A percentile compares a stretch with the other conserved stretches of the same genome.
phyloP scores from a whole-genome alignment of 2,888 invertebrate species.

The Liodrosophila aerea region DNA sequence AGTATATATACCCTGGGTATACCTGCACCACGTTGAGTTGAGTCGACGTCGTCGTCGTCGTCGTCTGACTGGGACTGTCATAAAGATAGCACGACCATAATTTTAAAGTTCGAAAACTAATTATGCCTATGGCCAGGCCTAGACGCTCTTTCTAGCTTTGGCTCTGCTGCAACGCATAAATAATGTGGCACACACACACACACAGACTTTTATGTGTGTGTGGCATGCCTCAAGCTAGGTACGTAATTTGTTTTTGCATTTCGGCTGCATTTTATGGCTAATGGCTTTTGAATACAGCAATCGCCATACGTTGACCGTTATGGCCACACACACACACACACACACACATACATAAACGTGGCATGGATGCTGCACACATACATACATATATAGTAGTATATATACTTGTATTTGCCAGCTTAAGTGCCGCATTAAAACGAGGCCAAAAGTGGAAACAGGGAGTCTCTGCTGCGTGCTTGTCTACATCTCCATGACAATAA shows the following conservation, averaged over 20 bases:
- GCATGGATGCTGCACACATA: constrained; percentile 1
- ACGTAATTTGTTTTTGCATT: constrained; percentile 65
- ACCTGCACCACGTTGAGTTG: constrained; percentile 33
- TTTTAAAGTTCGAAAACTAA: constrained; percentile 80
- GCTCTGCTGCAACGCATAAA: constrained; percentile 67
- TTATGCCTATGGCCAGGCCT: constrained; percentile 77
- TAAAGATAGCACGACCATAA: constrained; percentile 74
- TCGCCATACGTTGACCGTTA: constrained; percentile 28
- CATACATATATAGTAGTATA: neutral
- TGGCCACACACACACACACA: constrained; percentile 20
- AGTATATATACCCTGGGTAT: neutral
- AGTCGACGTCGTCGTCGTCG: no score
- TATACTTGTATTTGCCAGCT: constrained; percentile 55
- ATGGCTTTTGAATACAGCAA: constrained; percentile 69
- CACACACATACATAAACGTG: constrained; percentile 1
- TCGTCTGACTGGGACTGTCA: constrained; percentile 42
- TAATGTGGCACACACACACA: constrained; percentile 31
- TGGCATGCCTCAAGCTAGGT: constrained; percentile 6
- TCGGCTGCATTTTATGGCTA: constrained; percentile 73
- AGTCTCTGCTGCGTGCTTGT: constrained; percentile 23
- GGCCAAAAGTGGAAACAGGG: constrained; percentile 15
- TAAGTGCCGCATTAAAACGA: constrained; percentile 75
- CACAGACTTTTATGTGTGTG: constrained; percentile 5
- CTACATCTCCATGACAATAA: constrained; percentile 75
- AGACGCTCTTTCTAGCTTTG: constrained; percentile 31